These are phyloP conservation scores for Sorex araneus DNA, from an alignment of 2,113 vertebrate species.

Conservation along the genomic window DNA sequence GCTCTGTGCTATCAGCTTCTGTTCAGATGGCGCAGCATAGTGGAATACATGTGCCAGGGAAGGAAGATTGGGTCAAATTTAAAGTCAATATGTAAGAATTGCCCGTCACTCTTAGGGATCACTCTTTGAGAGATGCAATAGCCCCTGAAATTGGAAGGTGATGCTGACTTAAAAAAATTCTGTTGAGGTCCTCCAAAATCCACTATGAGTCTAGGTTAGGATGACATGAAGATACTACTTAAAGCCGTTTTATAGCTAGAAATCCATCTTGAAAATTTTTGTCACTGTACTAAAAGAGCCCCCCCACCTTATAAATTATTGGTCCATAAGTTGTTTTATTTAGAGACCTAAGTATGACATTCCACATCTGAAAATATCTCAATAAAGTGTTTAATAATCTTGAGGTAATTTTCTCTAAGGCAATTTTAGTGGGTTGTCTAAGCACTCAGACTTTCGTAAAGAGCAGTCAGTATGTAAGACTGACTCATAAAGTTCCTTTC, in stretches of 20 bases:
- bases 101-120: slow-evolving; percentile 48
- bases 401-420: slow-evolving; percentile 74
- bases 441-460: slow-evolving; percentile 42
- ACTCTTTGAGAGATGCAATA: background rate
- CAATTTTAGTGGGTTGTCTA: slow-evolving; percentile 40
- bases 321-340: slow-evolving; percentile 59
- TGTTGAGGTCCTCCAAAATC: slow-evolving; percentile 68
- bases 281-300: slow-evolving; percentile 49
- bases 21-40: slow-evolving; percentile 67
- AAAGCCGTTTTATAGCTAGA: slow-evolving; percentile 64
- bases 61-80: slow-evolving; percentile 31
- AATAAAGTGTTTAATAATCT: slow-evolving; percentile 70
- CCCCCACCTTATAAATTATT: slow-evolving; percentile 62
- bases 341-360: slow-evolving; percentile 39
- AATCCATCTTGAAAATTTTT: slow-evolving; percentile 65
- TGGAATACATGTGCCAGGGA: slow-evolving; percentile 25
- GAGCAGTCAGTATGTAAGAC: slow-evolving; percentile 20
- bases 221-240: slow-evolving; percentile 35
- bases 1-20: slow-evolving; percentile 77
- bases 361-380: slow-evolving; percentile 60
- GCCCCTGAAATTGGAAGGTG: slow-evolving; percentile 61
- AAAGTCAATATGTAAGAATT: slow-evolving; percentile 38
- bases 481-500: slow-evolving; percentile 80
- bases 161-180: slow-evolving; percentile 54
- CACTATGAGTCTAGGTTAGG: slow-evolving; percentile 47